phyloP scores from a whole-genome alignment of 2,888 invertebrate genomes.

The Rhamphomyia laevipes region DNA sequence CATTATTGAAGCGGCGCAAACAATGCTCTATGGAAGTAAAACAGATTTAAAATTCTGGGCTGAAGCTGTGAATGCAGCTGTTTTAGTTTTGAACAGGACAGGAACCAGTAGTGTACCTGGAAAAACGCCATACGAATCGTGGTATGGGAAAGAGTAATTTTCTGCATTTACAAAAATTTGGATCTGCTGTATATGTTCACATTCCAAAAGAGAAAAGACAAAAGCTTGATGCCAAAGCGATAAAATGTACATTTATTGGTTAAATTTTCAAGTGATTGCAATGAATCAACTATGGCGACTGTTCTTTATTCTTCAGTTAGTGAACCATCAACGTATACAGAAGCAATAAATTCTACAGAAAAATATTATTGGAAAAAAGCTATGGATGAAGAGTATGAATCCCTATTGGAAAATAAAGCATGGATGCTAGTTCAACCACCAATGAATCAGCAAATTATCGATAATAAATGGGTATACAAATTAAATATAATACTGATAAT shows the following conservation, averaged over 20 bases:
- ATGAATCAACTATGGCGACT: no score
- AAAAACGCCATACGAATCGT: slow-evolving; percentile 25
- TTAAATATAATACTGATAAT: neutral
- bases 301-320: no score
- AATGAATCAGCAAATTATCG: slow-evolving; percentile 1
- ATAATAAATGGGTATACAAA: slow-evolving; percentile 5
- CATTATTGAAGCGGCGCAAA: slow-evolving; percentile 12
- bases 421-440: slow-evolving; percentile 5
- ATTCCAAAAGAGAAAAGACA: no score
- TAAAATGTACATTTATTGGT: no score
- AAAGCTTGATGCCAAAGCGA: no score
- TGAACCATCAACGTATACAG: neutral
- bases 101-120: neutral
- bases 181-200: no score
- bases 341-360: neutral
- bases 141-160: no score
- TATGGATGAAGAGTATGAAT: neutral
- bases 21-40: slow-evolving; percentile 12
- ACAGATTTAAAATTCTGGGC: slow-evolving; percentile 23
- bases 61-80: slow-evolving; percentile 25
- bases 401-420: neutral
- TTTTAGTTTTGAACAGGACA: slow-evolving; percentile 17
- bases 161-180: no score
- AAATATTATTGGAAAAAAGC: neutral
- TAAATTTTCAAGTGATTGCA: no score